Evolutionary conservation across 1,140 invertebrate species (phyloP), one percentile per base, ranked within the genome.

Genomic region (Leptinotarsa texana): DNA sequence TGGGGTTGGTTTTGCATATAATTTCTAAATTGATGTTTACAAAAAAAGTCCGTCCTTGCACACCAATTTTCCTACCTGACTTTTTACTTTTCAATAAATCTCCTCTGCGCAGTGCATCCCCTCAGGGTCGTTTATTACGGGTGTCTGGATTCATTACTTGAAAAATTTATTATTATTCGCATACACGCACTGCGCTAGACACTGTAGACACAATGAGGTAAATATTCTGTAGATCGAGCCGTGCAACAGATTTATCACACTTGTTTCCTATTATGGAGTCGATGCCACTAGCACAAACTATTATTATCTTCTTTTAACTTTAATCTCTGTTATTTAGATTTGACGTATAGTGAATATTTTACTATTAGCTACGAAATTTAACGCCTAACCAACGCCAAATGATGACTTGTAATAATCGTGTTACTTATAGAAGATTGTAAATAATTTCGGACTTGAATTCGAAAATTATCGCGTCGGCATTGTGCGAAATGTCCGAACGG

Each of bases 271-370:
- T 57, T 57, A 57, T 57, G 51, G 51, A 57, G 15, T 15, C 51
- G 51, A 3, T 57, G 51, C 51, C 51, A 57, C 51, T 57, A 57
- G 51, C 51, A 57, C 51, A 18, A 18, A 57, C 51, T 18, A 57
- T 57, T 57, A 57, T 57, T 57, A 57, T 57, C 51, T 57, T 57
- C 51, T 57, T 57, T 15, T 57, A 57, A 57, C 51, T 57, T 57
- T 57, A 57, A 57, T 57, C 51, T 57, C 51, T 17, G 51, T 57
- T 57, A 57, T 57, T 57, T 57, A 57, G 51, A 57, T 57, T 57
- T 57, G 51, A 57, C 51, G 51, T 57, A 57, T 57, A 57, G 51
- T 57, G 51, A 57, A 57, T 57, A 57, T 57, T 57, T 57, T 57
- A 57, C 51, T 57, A 57, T 57, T 57, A 57, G 51, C 15, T 57